Conservation (phyloP, 2,888 invertebrate species). For the Druceiella hillmani region DNA sequence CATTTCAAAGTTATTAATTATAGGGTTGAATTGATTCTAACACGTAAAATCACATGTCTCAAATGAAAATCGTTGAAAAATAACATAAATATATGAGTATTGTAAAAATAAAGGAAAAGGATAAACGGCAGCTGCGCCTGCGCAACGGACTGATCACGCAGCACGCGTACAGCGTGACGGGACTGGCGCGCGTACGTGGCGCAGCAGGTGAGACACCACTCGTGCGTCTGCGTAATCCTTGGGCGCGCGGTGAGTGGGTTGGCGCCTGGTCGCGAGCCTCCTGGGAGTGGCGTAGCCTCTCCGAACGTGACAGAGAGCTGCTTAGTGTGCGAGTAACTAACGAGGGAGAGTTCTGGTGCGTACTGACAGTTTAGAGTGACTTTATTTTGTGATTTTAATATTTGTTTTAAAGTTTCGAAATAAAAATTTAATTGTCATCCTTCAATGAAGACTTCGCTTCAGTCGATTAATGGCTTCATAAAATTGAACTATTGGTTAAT, state of each 20-base stretch:
- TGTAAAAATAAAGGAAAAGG: no score
- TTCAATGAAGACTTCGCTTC: no score
- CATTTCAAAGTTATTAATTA: no score
- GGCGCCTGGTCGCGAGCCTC: conserved; percentile 67
- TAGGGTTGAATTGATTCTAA: no score
- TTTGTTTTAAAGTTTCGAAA: no score
- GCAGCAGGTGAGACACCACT: conserved; percentile 53
- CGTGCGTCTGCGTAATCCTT: conserved; percentile 60
- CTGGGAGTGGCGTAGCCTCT: conserved; percentile 63
- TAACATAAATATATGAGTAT: no score
- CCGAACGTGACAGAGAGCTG: conserved; percentile 57
- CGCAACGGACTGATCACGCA: conserved; percentile 60
- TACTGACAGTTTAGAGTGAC: not conserved
- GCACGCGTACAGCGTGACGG: conserved; percentile 66
- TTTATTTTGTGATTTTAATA: no score
- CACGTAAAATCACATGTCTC: no score
- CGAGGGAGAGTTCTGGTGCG: conserved; percentile 66
- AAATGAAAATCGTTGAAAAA: no score
- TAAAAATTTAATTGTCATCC: no score
- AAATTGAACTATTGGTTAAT: no score
- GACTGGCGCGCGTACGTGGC: conserved; percentile 62
- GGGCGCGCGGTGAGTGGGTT: conserved; percentile 64
- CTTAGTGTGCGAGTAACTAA: conserved; percentile 56
- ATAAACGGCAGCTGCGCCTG: conserved; percentile 51
- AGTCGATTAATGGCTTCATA: no score